Percentiles rank a stretch among this genome's conserved stretches.
Evolutionary conservation across 2,113 vertebrate genomes (phyloP).

Genomic region (Anhinga rufa): DNA sequence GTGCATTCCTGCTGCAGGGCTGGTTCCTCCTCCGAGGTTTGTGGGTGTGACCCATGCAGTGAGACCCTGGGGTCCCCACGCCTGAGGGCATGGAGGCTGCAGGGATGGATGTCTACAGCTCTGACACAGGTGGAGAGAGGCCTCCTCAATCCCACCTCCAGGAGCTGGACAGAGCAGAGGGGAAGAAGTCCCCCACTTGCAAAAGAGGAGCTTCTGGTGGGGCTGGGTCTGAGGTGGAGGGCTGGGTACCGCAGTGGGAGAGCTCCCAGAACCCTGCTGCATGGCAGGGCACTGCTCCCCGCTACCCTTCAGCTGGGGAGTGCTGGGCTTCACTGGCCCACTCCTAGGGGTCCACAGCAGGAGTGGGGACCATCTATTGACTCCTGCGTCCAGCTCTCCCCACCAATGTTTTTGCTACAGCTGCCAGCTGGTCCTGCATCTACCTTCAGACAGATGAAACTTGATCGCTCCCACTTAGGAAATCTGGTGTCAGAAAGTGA

Average conservation of each 20-base stretch:
- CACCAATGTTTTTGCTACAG: not conserved
- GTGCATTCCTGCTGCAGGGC: not conserved
- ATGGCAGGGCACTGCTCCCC: not conserved
- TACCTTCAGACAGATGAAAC: fast-evolving
- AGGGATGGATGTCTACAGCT: not conserved
- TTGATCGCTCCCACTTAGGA: not conserved
- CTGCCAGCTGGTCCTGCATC: not conserved
- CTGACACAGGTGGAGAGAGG: not conserved
- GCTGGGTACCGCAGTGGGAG: fast-evolving
- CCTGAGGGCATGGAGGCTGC: fast-evolving
- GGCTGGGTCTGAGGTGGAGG: not conserved
- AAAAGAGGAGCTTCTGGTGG: not conserved
- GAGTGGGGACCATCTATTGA: not conserved
- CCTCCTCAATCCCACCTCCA: not conserved
- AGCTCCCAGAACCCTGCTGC: not conserved
- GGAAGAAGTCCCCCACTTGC: not conserved
- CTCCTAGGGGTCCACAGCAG: fast-evolving
- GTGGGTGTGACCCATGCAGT: not conserved
- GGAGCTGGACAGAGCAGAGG: not conserved
- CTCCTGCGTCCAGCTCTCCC: not conserved
- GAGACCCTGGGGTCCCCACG: fast-evolving
- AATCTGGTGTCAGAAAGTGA: not conserved
- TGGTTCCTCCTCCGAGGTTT: not conserved
- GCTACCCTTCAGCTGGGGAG: fast-evolving
- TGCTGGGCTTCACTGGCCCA: fast-evolving